These are phyloP conservation scores for Trichosurus vulpecula DNA, from an alignment of 2,797 vertebrate species.

Conservation along the genomic window DNA sequence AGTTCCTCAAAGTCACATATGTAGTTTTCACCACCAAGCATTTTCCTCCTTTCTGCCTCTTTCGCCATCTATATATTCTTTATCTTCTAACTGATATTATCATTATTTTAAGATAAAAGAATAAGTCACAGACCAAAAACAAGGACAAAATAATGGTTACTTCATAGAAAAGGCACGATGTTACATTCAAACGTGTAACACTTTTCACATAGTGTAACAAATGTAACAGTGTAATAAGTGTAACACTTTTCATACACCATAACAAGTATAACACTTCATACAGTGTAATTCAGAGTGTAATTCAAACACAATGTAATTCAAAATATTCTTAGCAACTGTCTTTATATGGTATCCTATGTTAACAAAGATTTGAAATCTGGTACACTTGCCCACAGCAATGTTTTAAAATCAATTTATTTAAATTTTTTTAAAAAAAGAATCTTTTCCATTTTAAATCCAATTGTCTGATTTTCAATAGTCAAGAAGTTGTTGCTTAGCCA, in stretches of 20 bases:
- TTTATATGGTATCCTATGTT: background rate
- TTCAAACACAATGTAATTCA: no score
- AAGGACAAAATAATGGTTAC: background rate
- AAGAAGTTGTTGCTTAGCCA: background rate
- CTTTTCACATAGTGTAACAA: no score
- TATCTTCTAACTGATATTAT: background rate
- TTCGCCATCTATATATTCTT: background rate
- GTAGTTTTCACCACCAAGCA: background rate
- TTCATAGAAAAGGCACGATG: background rate
- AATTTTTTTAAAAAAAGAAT: background rate
- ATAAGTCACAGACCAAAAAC: background rate
- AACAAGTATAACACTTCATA: no score
- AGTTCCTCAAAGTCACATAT: background rate
- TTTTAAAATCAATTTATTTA: background rate
- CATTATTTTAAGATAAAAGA: background rate
- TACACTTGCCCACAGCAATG: background rate
- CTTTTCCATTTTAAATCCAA: background rate
- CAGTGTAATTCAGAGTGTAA: no score
- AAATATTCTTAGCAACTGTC: background rate
- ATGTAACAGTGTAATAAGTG: no score
- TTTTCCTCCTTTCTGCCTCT: background rate
- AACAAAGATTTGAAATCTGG: background rate
- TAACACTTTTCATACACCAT: no score
- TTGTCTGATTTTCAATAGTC: background rate
- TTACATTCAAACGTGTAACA: background rate